Percentiles rank a stretch among this genome's conserved stretches.
Evolutionary conservation across 1,140 invertebrate species (phyloP).

Genomic region (Varroa destructor): DNA sequence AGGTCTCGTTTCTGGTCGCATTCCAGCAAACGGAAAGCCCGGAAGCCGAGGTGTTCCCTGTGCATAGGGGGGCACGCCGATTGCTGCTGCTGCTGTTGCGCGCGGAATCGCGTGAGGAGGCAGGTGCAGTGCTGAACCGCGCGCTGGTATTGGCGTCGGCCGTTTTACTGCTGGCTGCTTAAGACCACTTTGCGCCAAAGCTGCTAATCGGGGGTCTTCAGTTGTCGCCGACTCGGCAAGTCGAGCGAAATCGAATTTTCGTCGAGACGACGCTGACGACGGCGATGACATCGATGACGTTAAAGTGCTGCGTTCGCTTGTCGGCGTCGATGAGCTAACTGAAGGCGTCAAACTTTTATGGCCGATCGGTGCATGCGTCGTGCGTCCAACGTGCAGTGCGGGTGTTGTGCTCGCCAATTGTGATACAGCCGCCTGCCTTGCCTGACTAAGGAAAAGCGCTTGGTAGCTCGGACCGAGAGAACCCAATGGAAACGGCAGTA

Average conservation of each 20-base stretch:
- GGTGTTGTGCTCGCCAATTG: not conserved
- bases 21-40: too few relatives aligned
- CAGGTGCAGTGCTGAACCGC: not conserved
- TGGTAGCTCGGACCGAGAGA: too few relatives aligned
- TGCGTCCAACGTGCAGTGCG: not conserved
- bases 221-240: slow-evolving; percentile 38
- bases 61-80: slow-evolving; percentile 34
- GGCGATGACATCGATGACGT: not conserved
- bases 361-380: not conserved
- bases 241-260: slow-evolving; percentile 37
- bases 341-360: not conserved
- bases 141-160: not conserved
- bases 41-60: too few relatives aligned
- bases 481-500: slow-evolving; percentile 22
- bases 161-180: not conserved
- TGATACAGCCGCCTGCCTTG: slow-evolving; percentile 1
- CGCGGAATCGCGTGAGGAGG: not conserved
- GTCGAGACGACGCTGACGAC: not conserved
- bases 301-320: not conserved
- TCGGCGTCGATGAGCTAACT: not conserved
- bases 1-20: slow-evolving; percentile 32
- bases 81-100: slow-evolving; percentile 15
- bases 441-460: not conserved
- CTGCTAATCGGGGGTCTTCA: slow-evolving; percentile 10
- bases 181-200: slow-evolving; percentile 2